Conservation (phyloP, 2,113 vertebrate species). For the Progne subis region DNA sequence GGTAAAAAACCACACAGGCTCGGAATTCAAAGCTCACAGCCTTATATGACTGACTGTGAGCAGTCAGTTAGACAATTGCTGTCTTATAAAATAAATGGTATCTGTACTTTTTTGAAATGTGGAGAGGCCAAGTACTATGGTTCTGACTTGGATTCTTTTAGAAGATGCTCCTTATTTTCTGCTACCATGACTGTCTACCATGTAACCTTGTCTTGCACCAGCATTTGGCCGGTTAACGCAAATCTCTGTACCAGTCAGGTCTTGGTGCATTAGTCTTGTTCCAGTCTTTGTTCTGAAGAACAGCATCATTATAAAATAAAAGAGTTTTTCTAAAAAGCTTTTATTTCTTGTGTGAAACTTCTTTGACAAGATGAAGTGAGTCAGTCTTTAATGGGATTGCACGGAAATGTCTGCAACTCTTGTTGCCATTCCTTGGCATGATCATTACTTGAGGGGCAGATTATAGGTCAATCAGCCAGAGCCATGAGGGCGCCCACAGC, state of each 20-base stretch:
- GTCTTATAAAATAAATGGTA: background rate
- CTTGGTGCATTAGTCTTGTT: background rate
- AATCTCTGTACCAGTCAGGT: background rate
- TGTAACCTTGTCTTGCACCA: background rate
- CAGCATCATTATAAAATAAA: background rate
- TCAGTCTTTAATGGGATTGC: conserved; percentile 38
- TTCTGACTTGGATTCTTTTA: background rate
- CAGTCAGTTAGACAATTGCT: background rate
- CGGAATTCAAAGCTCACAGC: background rate
- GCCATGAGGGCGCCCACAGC: background rate
- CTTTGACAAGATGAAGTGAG: conserved; percentile 17
- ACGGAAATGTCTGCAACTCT: conserved; percentile 52
- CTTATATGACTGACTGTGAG: background rate
- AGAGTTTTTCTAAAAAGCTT: background rate
- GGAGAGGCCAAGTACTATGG: background rate
- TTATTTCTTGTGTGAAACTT: conserved; percentile 3
- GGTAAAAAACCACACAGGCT: background rate
- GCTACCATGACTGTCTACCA: background rate
- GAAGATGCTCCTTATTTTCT: background rate
- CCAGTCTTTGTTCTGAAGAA: background rate
- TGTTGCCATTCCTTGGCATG: conserved; percentile 56
- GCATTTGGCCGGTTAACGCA: background rate
- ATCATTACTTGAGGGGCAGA: conserved; percentile 42
- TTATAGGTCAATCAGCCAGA: conserved; percentile 51
- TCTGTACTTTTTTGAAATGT: background rate